phyloP scores from a whole-genome alignment of 2,797 vertebrate species.

The Adelosebastes latens region DNA sequence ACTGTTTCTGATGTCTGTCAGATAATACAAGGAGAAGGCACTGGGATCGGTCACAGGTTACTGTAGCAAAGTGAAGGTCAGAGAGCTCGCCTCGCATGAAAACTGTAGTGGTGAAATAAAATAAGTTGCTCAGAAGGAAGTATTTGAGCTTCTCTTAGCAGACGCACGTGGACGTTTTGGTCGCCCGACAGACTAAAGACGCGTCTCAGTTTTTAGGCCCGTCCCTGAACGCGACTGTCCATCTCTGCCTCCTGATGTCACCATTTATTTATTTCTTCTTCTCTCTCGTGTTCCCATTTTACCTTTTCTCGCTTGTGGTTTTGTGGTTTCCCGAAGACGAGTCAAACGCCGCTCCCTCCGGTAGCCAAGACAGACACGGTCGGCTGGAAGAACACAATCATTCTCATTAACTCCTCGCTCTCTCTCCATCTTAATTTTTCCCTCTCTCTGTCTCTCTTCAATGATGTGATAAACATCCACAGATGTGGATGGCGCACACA shows the following conservation, averaged over 20 bases:
- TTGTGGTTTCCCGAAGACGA: conserved; percentile 41
- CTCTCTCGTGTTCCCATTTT: not conserved
- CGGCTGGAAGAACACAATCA: conserved; percentile 65
- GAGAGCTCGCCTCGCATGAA: too few species aligned
- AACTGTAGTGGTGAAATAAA: too few species aligned
- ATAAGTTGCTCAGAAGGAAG: not conserved
- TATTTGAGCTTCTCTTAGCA: not conserved
- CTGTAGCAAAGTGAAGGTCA: too few species aligned
- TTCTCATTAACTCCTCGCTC: conserved; percentile 53
- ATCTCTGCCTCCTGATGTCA: not conserved
- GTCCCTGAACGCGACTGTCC: not conserved
- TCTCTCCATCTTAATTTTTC: conserved; percentile 31
- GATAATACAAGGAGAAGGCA: too few species aligned
- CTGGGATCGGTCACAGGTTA: too few species aligned
- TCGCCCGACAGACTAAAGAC: not conserved
- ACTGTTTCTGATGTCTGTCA: too few species aligned
- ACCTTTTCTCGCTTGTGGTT: conserved; percentile 26
- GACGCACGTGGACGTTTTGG: too few species aligned
- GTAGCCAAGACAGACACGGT: conserved; percentile 51
- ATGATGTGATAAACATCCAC: conserved; percentile 75
- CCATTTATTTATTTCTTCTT: too few species aligned
- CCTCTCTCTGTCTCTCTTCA: conserved; percentile 27
- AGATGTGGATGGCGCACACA: conserved; percentile 61
- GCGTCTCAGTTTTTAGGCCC: not conserved
- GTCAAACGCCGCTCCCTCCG: conserved; percentile 23